Base-by-base conservation (phyloP, 2,797 vertebrate genomes). In the Amblyraja radiata region DNA sequence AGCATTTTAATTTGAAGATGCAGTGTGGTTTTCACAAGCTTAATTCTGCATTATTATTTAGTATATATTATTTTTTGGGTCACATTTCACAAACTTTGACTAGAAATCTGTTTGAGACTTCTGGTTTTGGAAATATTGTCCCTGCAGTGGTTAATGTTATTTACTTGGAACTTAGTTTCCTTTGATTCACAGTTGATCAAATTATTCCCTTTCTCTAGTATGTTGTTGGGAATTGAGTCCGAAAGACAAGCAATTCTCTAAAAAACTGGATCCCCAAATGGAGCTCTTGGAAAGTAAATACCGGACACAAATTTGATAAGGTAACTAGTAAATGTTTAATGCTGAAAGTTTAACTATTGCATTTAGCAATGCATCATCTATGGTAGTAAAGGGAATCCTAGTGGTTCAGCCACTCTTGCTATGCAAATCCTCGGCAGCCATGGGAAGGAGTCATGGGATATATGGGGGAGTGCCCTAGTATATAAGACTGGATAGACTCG, bases 271-370 rank as follows among this genome's bases (percentile, higher is more conserved):
- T n/a, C n/a, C n/a, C n/a, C n/a, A n/a, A n/a, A n/a, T n/a, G n/a
- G n/a, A n/a, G n/a, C n/a, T n/a, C n/a, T n/a, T n/a, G n/a, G n/a
- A n/a, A n/a, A n/a, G n/a, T n/a, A n/a, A n/a, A n/a, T n/a, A n/a
- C n/a, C n/a, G n/a, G n/a, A n/a, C n/a, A n/a, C n/a, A n/a, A n/a
- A n/a, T n/a, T n/a, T n/a, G n/a, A n/a, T n/a, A n/a, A 93, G 98
- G 98, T 99, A 93, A 74, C 71, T 76, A 1, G 32, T 32, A 68
- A 88, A 36, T 68, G 16, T 36, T 88, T 32, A 68, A 65, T 18
- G 7, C 18, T 14, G 16, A 21, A 16, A 21, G n/a, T 68, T 88
- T 68, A 0, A 8, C 6, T 88, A 36, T 68, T 88, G 21, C 1
- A 88, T 36, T 88, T 65, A 36, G 16, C 61, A 23, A 9, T 32